These are phyloP conservation scores for Isotomurus palustris DNA, from an alignment of 2,888 invertebrate species.

Conservation along the genomic window DNA sequence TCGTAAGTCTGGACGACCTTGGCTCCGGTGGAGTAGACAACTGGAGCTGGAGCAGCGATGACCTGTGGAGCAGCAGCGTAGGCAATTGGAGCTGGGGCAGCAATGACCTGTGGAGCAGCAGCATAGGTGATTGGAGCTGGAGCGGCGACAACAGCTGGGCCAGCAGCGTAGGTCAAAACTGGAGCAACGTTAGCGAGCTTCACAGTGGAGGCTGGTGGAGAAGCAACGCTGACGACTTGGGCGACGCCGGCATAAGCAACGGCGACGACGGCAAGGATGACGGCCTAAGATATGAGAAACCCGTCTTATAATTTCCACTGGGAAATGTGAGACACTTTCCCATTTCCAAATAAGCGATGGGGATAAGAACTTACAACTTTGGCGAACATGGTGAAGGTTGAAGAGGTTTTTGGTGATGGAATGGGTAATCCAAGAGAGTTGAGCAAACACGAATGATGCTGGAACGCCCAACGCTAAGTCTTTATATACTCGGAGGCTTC, in stretches of 20 bases:
- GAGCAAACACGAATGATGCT: constrained; percentile 31
- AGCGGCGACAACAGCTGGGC: constrained; percentile 15
- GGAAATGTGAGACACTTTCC: not conserved
- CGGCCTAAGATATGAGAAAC: constrained; percentile 19
- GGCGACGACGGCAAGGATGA: constrained; percentile 38
- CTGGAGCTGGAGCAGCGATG: constrained; percentile 22
- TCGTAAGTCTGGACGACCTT: constrained; percentile 40
- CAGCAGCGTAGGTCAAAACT: constrained; percentile 13
- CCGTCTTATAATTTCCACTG: not conserved
- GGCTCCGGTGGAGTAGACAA: constrained; percentile 34
- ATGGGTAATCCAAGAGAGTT: constrained; percentile 4
- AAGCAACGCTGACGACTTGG: constrained; percentile 22
- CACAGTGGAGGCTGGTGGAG: constrained; percentile 23
- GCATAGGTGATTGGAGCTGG: constrained; percentile 13
- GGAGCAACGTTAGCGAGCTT: constrained; percentile 23
- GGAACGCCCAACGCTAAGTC: constrained; percentile 14
- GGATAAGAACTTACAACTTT: constrained; percentile 29
- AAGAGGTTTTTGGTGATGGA: constrained; percentile 20
- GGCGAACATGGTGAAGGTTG: constrained; percentile 34
- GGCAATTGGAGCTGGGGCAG: constrained; percentile 18
- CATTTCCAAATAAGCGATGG: not conserved
- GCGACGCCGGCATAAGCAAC: constrained; percentile 35
- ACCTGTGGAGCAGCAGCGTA: constrained; percentile 9
- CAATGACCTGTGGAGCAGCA: constrained; percentile 12
- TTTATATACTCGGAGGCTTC: constrained; percentile 22